Base-by-base conservation (phyloP, 1,140 invertebrate genomes). In the Conopomorpha cramerella region DNA sequence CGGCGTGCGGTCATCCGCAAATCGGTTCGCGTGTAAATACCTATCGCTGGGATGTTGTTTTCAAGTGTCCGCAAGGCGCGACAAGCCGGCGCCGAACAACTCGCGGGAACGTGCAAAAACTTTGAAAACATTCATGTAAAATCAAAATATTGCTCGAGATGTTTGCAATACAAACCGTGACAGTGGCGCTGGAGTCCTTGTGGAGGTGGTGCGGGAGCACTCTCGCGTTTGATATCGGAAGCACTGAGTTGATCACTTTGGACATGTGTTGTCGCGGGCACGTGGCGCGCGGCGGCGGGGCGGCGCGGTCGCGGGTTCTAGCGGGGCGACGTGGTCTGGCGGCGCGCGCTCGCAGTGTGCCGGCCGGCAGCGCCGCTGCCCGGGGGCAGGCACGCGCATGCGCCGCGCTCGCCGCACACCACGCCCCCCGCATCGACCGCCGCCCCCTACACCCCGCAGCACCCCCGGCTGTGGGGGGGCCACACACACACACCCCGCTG, bases 241-340 rank as follows among this genome's bases (percentile, higher is more conserved):
- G 71, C 73, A 78, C 73, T 74, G 73, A 70, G 55, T 76, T 71
- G 52, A 74, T 55, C 73, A 77, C 73, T 77, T 73, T 72, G 66
- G 68, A 68, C 70, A 73, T 74, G 13, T 30, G 39, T 45, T 49
- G 43, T 64, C 67, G 59, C 64, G 64, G 67, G 62, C 10, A 29
- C 4, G 10, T 4, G 18, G 34, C 15, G 13, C 14, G 34, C 35
- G 23, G 33, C 28, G 19, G 56, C 66, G 62, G 39, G 55, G 54
- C 58, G 63, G 59, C 61, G n/a, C n/a, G n/a, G n/a, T n/a, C n/a
- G n/a, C n/a, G n/a, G 63, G 61, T 59, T 57, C 59, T 59, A 63
- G 55, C 51, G 53, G 42, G 50, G 54, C 59, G 57, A 55, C 56
- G 62, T 4, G 16, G 2, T 11, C 11, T 8, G 26, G 12, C 26